Conservation (phyloP, 2,888 invertebrate genomes). For the Leptarthrus brevirostris region DNA sequence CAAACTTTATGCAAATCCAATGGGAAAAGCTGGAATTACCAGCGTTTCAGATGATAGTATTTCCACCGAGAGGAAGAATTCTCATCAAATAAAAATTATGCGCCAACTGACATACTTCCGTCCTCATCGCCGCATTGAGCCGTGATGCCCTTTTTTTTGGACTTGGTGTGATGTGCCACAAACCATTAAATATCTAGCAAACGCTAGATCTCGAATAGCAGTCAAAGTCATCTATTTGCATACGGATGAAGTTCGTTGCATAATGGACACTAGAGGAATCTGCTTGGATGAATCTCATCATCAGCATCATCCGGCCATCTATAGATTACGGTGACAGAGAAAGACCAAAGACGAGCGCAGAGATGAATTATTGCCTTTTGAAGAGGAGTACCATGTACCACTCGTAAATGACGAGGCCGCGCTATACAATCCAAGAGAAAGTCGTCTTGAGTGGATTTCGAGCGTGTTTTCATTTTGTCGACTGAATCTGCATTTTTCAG, state of each 20-base stretch:
- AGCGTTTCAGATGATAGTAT: constrained; percentile 20
- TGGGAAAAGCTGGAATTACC: constrained; percentile 29
- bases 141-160: constrained; percentile 30
- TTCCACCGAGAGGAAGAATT: neutral
- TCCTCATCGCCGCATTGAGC: neutral
- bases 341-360: neutral
- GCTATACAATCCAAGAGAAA: neutral
- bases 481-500: constrained; percentile 7
- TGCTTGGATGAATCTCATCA: constrained; percentile 3
- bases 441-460: neutral
- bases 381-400: no score
- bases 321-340: neutral
- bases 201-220: constrained; percentile 6
- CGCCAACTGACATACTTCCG: constrained; percentile 30
- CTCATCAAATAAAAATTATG: constrained; percentile 26
- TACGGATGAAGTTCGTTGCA: constrained; percentile 1
- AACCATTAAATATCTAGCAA: neutral
- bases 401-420: no score
- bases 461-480: neutral
- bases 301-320: neutral
- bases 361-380: neutral
- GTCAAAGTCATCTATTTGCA: constrained; percentile 22
- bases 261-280: neutral
- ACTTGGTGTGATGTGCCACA: neutral
- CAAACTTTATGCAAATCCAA: constrained; percentile 23